phyloP scores from a whole-genome alignment of 2,113 vertebrate genomes.

The Rhadina sibilatrix region DNA sequence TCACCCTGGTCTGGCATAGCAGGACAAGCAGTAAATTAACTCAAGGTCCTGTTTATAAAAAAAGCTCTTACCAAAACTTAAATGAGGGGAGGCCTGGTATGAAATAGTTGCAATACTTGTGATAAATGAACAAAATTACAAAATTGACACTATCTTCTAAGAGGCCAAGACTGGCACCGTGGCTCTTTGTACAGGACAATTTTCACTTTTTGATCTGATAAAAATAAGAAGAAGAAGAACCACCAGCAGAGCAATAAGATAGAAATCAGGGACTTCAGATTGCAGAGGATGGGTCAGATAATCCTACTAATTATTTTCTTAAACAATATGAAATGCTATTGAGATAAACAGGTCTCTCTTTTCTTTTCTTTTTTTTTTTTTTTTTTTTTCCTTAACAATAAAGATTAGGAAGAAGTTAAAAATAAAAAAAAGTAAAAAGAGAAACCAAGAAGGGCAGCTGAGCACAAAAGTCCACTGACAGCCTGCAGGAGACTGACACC shows the following conservation, averaged over 20 bases:
- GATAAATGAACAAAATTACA: background rate
- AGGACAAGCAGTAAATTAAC: background rate
- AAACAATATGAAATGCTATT: background rate
- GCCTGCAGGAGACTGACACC: background rate
- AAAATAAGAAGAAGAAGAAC: background rate
- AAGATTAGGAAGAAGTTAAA: background rate
- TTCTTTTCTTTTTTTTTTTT: background rate
- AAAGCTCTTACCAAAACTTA: background rate
- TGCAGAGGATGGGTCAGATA: background rate
- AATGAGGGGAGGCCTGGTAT: background rate
- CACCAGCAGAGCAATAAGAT: background rate
- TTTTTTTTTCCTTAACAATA: background rate
- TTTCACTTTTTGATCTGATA: background rate
- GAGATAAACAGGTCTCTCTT: background rate
- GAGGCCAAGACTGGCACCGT: background rate
- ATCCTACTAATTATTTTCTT: background rate
- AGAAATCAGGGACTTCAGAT: background rate
- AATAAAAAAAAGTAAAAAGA: background rate
- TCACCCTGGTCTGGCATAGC: background rate
- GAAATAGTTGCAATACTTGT: background rate
- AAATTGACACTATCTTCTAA: background rate
- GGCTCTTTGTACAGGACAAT: background rate
- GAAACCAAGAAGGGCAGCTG: background rate
- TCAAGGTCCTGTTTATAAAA: background rate
- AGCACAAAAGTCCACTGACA: background rate